Evolutionary conservation across 2,888 invertebrate genomes (phyloP).

Genomic region (Laspeyria flexula): DNA sequence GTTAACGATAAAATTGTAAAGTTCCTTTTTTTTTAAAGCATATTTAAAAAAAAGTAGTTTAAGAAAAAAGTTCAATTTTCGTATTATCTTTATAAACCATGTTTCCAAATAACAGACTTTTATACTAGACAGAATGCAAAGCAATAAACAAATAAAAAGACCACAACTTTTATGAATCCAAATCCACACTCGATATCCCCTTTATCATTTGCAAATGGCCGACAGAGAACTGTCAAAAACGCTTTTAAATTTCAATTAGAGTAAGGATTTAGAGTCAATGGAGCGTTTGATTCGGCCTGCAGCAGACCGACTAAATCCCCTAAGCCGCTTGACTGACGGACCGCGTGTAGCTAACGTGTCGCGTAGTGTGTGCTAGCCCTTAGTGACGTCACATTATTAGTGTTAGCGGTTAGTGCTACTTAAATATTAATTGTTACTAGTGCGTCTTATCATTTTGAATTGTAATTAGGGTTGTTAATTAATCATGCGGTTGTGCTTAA

Average conservation of each 20-base stretch:
- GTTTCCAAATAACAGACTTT: too few relatives aligned
- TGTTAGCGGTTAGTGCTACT: conserved; percentile 31
- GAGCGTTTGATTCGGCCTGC: conserved; percentile 64
- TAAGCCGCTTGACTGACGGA: conserved; percentile 61
- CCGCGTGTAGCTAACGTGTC: conserved; percentile 44
- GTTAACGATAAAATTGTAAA: too few relatives aligned
- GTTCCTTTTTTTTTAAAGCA: too few relatives aligned
- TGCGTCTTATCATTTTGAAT: conserved; percentile 6
- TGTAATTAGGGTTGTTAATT: conserved; percentile 2
- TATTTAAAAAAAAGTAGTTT: too few relatives aligned
- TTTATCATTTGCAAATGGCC: conserved; percentile 54
- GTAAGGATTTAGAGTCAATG: conserved; percentile 62
- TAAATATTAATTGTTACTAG: conserved; percentile 33
- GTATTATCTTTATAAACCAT: too few relatives aligned
- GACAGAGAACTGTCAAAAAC: conserved; percentile 63
- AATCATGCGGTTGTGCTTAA: too few relatives aligned
- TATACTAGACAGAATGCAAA: background rate
- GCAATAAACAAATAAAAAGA: background rate
- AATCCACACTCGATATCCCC: conserved; percentile 31
- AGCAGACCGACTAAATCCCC: conserved; percentile 56
- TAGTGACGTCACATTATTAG: conserved; percentile 29
- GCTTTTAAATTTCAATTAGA: conserved; percentile 72
- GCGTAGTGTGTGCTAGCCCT: conserved; percentile 34
- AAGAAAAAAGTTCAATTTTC: too few relatives aligned
- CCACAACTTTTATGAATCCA: conserved; percentile 8